A percentile compares a stretch with the other conserved stretches of the same genome.
Evolutionary conservation across 2,888 invertebrate genomes (phyloP).

Genomic region (Timema cristinae): DNA sequence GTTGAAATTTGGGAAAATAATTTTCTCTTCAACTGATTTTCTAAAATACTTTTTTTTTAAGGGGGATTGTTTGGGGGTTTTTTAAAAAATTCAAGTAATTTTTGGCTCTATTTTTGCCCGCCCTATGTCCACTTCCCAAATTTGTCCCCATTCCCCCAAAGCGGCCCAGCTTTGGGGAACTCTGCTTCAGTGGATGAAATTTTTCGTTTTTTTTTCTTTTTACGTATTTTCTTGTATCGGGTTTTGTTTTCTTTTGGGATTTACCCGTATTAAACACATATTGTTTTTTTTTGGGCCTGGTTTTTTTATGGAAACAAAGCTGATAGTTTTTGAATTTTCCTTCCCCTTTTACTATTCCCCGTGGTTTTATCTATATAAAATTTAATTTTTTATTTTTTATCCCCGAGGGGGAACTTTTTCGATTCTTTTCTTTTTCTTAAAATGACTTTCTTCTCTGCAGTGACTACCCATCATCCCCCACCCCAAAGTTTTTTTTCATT

Average conservation of each 20-base stretch:
- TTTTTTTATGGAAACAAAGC: too few relatives aligned
- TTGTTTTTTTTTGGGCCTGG: too few relatives aligned
- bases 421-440: too few relatives aligned
- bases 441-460: too few relatives aligned
- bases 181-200: conserved; percentile 25
- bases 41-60: conserved; percentile 54
- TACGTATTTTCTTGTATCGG: conserved; percentile 34
- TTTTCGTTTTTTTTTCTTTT: conserved; percentile 31
- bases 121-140: background rate
- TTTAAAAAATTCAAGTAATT: conserved; percentile 25
- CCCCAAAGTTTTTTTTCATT: too few relatives aligned
- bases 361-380: too few relatives aligned
- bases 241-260: background rate
- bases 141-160: conserved; percentile 16
- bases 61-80: conserved; percentile 43
- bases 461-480: too few relatives aligned
- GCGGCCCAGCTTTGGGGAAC: conserved; percentile 25
- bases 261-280: background rate
- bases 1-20: conserved; percentile 53
- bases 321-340: too few relatives aligned
- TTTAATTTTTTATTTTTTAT: too few relatives aligned
- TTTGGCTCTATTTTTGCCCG: conserved; percentile 34
- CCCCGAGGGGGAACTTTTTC: too few relatives aligned
- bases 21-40: conserved; percentile 59
- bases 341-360: too few relatives aligned